A percentile compares a stretch with the other conserved stretches of the same genome.
Evolutionary conservation across 2,888 invertebrate genomes (phyloP).

Genomic region (Synergus umbraculus): DNA sequence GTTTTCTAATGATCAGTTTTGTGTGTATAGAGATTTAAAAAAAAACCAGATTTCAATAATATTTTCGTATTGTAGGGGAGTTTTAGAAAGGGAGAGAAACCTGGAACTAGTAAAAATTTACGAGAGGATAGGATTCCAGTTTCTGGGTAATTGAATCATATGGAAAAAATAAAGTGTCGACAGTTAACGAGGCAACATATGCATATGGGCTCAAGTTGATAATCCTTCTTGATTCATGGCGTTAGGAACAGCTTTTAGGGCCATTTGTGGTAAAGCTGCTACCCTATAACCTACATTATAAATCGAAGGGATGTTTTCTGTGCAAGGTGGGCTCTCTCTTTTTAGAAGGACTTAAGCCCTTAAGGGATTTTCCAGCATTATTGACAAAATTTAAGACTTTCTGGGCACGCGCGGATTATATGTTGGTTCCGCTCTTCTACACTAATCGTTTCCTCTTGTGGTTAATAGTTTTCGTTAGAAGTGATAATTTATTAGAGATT

Average conservation of each 20-base stretch:
- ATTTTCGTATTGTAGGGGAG: neutral
- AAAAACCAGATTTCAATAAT: neutral
- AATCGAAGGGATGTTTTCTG: neutral
- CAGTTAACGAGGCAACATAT: slow-evolving; percentile 13
- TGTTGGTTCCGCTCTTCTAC: neutral
- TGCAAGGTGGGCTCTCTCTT: neutral
- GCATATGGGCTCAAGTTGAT: slow-evolving; percentile 18
- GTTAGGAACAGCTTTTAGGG: neutral
- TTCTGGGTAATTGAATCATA: slow-evolving; percentile 9
- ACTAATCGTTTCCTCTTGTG: slow-evolving; percentile 5
- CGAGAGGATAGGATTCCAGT: neutral
- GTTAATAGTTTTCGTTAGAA: neutral
- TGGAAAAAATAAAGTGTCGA: slow-evolving; percentile 38
- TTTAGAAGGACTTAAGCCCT: neutral
- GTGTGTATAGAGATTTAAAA: neutral
- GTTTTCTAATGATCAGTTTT: too few species aligned
- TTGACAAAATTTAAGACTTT: slow-evolving; percentile 30
- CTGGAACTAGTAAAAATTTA: neutral
- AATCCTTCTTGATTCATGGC: slow-evolving; percentile 30
- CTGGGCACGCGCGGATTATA: slow-evolving; percentile 25
- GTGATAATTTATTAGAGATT: slow-evolving; percentile 6
- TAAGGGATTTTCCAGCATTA: slow-evolving; percentile 16
- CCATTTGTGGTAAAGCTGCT: slow-evolving; percentile 35
- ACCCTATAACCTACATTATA: neutral
- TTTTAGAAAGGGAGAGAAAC: neutral